Base-by-base conservation (phyloP, 2,113 vertebrate genomes). In the Catharus fuscescens region DNA sequence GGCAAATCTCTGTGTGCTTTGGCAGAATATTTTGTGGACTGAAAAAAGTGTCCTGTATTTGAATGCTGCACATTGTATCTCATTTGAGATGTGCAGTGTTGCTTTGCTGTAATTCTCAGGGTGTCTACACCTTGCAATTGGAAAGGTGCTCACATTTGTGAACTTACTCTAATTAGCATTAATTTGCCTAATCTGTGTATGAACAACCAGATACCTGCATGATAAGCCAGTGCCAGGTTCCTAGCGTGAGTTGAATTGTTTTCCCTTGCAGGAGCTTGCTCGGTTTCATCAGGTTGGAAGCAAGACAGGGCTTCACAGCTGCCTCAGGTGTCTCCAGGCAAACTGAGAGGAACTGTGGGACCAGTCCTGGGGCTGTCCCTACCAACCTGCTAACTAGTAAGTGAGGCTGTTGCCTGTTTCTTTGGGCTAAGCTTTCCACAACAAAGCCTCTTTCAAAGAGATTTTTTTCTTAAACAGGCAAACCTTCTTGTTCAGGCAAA, bases 181-280 rank as follows among this genome's bases (percentile, higher is more conserved):
- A 82, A 86, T 93, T 93, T 84, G 74, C 65, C 42, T 95, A 54
- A 74, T 81, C 36, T 61, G n/a, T 60, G 6, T 65, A 86, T 86
- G 48, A 69, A 20, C 82, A 88, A 5, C 15, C 32, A 73, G 85
- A 89, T 82, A 88, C 29, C 50, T 50, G 48, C 32, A 9, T 2
- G 70, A 90, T 79, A 94, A 92, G 2, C 15, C 28, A 7, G 24
- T 67, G 82, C 70, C 82, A 86, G 82, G 5, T 44, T 56, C 72
- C 45, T 16, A 28, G 26, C 0, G 0, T 12, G 1, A 42, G 42
- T 10, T 77, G 50, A 83, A 34, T 28, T 3, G 5, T 25, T 80
- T 73, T 69, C 17, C 54, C 59, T 6, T 34, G 65, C 85, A 32
- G 38, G 34, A 38, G 32, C 60, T 87, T 74, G 42, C 42, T 81